phyloP scores from a whole-genome alignment of 2,888 invertebrate genomes.

The Unio delphinus region DNA sequence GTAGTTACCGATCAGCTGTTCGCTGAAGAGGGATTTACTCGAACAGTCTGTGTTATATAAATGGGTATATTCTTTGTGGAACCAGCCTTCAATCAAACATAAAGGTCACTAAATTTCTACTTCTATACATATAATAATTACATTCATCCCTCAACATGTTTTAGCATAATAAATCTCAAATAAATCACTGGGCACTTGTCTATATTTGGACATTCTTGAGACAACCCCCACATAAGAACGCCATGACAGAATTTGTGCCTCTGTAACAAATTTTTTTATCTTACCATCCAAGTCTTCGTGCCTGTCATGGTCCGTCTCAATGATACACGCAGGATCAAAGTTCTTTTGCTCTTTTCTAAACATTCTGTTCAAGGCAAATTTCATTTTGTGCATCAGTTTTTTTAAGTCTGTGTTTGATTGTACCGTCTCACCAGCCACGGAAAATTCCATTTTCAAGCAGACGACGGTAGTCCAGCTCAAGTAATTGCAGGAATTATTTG shows the following conservation, averaged over 20 bases:
- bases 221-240: slow-evolving; percentile 5
- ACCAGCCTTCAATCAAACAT: no score
- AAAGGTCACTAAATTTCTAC: no score
- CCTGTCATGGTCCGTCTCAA: slow-evolving; percentile 39
- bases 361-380: slow-evolving; percentile 23
- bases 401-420: slow-evolving; percentile 22
- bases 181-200: no score
- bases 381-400: slow-evolving; percentile 34
- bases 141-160: no score
- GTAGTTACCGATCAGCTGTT: no score
- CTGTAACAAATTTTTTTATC: slow-evolving; percentile 11
- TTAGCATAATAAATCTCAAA: not conserved
- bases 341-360: slow-evolving; percentile 20
- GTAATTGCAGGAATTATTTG: no score
- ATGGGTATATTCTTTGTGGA: no score
- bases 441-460: slow-evolving; percentile 22
- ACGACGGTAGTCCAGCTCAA: not conserved
- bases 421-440: slow-evolving; percentile 10
- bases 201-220: not conserved
- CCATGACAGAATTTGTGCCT: no score
- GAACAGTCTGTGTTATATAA: no score
- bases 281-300: slow-evolving; percentile 24
- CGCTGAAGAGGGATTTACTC: no score
- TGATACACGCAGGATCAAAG: slow-evolving; percentile 18
- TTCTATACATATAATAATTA: no score